Evolutionary conservation across 2,113 vertebrate genomes (phyloP).

Genomic region (Pygoscelis adeliae): DNA sequence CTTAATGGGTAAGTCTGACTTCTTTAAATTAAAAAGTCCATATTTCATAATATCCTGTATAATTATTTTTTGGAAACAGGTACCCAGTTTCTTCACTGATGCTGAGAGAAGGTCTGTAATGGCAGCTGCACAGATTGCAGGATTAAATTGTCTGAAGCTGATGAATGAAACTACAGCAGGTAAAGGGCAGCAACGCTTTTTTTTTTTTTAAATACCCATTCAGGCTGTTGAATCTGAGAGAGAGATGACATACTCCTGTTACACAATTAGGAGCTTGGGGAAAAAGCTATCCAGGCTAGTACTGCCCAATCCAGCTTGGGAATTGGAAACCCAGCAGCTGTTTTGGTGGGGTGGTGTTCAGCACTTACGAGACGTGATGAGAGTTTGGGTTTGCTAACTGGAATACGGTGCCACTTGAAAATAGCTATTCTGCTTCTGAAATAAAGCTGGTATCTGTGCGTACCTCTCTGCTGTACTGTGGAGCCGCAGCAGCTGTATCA

Average conservation of each 20-base stretch:
- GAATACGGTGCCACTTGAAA: neutral
- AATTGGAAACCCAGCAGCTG: neutral
- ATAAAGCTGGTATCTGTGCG: neutral
- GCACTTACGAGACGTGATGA: fast-evolving
- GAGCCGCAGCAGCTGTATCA: neutral
- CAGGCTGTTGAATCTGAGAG: neutral
- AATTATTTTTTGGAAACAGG: constrained; percentile 70
- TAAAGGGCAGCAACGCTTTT: neutral
- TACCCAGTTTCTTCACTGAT: constrained; percentile 95
- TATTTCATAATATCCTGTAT: neutral
- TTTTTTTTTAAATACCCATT: neutral
- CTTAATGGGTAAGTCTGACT: neutral
- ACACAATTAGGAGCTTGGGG: neutral
- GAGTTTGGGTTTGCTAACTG: neutral
- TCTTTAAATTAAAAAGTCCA: neutral
- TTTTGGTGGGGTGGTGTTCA: neutral
- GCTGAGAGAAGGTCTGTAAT: constrained; percentile 91
- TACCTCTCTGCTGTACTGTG: neutral
- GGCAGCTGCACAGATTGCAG: constrained; percentile 90
- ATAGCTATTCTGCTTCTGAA: neutral
- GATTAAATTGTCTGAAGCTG: constrained; percentile 91
- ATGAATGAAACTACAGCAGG: constrained; percentile 97
- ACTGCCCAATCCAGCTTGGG: neutral
- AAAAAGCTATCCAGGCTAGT: neutral
- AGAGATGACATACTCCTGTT: neutral